Percentiles rank a stretch among this genome's conserved stretches.
phyloP scores from a whole-genome alignment of 2,113 vertebrate species.

The Narcine bancroftii region DNA sequence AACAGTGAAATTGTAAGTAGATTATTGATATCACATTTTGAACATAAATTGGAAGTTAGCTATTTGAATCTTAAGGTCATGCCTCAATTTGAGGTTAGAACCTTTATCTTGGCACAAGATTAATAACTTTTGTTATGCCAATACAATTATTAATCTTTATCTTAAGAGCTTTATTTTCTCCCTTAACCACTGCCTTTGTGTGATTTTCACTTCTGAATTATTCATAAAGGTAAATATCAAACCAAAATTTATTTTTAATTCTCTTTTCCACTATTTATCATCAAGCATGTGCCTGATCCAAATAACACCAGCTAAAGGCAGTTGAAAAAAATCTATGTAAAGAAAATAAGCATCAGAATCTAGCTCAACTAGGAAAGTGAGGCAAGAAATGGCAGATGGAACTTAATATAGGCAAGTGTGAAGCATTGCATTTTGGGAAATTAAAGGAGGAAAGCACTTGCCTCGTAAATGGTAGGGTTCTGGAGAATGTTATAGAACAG shows the following conservation, averaged over 20 bases:
- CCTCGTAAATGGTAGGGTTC: too few relatives aligned
- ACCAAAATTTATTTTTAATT: not conserved
- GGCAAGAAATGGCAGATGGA: too few relatives aligned
- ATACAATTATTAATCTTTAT: not conserved
- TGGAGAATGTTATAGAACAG: too few relatives aligned
- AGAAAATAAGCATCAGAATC: not conserved
- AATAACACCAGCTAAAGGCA: not conserved
- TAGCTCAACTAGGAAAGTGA: too few relatives aligned
- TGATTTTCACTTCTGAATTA: slow-evolving; percentile 31
- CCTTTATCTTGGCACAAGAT: not conserved
- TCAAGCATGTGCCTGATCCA: not conserved
- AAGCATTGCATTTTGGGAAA: too few relatives aligned
- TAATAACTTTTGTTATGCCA: not conserved
- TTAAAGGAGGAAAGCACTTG: too few relatives aligned
- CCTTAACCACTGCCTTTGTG: not conserved
- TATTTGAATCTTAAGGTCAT: not conserved
- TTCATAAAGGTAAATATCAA: not conserved
- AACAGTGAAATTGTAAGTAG: not conserved
- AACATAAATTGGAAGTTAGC: not conserved
- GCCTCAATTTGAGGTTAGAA: not conserved
- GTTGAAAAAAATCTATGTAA: not conserved
- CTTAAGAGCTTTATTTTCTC: not conserved
- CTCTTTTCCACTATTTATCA: not conserved
- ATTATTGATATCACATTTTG: not conserved
- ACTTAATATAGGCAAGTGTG: too few relatives aligned